Conservation (phyloP, 2,888 invertebrate genomes). For the Papilio protenor region DNA sequence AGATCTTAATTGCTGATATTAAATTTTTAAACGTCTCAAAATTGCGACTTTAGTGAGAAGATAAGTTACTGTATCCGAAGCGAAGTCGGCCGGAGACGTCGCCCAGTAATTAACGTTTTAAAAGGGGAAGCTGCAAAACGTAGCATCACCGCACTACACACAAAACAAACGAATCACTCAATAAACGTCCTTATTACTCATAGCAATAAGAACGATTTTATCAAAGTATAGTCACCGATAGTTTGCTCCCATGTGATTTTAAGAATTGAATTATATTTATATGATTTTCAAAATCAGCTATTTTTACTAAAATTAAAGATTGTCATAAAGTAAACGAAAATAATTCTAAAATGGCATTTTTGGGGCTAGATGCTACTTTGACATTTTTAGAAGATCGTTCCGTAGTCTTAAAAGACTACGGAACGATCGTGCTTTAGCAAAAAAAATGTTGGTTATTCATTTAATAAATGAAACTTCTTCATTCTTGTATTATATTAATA, state of each 20-base stretch:
- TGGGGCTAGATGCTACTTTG: background rate
- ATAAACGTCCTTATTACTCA: conserved; percentile 13
- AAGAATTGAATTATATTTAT: background rate
- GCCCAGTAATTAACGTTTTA: conserved; percentile 76
- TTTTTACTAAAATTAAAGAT: background rate
- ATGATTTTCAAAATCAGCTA: background rate
- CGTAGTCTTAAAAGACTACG: no score
- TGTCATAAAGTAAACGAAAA: background rate
- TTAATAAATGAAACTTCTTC: background rate
- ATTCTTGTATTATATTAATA: background rate
- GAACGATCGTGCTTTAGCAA: no score
- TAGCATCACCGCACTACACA: conserved; percentile 57
- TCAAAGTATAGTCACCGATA: background rate
- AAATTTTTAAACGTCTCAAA: conserved; percentile 44
- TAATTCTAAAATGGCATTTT: background rate
- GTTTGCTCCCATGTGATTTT: conserved; percentile 4
- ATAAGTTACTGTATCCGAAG: conserved; percentile 55
- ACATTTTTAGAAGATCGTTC: background rate
- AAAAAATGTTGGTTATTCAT: background rate
- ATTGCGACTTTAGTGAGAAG: conserved; percentile 54
- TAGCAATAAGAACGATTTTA: background rate
- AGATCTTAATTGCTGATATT: conserved; percentile 41
- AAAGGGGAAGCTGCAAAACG: conserved; percentile 61
- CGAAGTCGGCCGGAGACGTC: conserved; percentile 39
- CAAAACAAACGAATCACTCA: conserved; percentile 46